Base-by-base conservation (phyloP, 2,113 vertebrate species). In the Seriola rivoliana region DNA sequence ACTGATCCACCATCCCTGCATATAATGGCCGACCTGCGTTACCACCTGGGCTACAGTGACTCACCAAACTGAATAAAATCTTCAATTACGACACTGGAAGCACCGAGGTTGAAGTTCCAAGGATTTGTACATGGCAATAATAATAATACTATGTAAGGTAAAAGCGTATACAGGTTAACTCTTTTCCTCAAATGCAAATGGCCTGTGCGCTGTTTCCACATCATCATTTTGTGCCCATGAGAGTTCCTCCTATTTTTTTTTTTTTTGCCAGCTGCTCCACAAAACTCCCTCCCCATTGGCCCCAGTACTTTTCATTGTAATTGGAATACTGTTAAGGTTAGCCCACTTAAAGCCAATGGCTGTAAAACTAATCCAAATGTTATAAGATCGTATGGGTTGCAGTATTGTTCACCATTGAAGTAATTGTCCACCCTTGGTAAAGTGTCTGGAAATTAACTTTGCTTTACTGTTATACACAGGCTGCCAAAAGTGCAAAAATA, bases 311-410 rank as follows among this genome's bases (percentile, higher is more conserved):
- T 38, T 42, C 7, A 10, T 64, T 70, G 4, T 70, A 36, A 57
- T 64, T 64, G 16, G 29, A 71, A 21, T 57, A 19, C 17, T 12
- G 8, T 9, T 12, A 19, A 72, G 46, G 23, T 64, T 34, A 13
- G 25, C 17, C 12, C 23, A 70, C 6, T 67, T 58, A 36, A 72
- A 68, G 40, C 32, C 50, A 67, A 34, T 19, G 29, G 55, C 55
- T 25, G 34, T 80, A 46, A 78, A 81, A 50, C 57, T 55, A 36
- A 78, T 81, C 64, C 23, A 40, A 44, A 68, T 32, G 54, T 25
- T 42, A 11, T 76, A 50, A 68, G 5, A 52, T 57, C 60, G 14
- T 48, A 76, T 80, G 3, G 4, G n/a, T 17, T 73, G 21, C 48
- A 76, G 40, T 29, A 38, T 50, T 75, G 48, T 75, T 79, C 38